Base-by-base conservation (phyloP, 2,113 vertebrate species). In the Numida meleagris region DNA sequence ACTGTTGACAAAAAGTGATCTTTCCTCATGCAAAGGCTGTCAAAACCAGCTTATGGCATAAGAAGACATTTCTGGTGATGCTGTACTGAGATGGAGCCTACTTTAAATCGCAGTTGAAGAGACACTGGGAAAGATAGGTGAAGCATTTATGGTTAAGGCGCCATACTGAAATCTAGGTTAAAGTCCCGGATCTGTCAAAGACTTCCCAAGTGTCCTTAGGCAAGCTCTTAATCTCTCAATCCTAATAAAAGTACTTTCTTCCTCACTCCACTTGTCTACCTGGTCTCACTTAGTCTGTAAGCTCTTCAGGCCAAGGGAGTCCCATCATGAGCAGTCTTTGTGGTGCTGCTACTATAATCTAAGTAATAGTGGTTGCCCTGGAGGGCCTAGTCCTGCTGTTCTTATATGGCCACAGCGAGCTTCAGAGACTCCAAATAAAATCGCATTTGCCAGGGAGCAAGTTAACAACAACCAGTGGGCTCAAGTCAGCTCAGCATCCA, bases 261-360 rank as follows among this genome's bases (percentile, higher is more conserved):
- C 80, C 79, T 96, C 61, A 95, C 73, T 88, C 65, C 91, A 58
- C 89, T 96, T 88, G 87, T 82, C 91, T 93, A 20, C 87, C 84
- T 96, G 55, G 63, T 95, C 59, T 92, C 82, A 89, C 77, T 89
- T 88, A 94, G 46, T 43, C 51, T 80, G 36, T 88, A 67, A 89
- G 25, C 23, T 88, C 65, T 91, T 91, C 61, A 85, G 84, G 73
- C 71, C 74, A 80, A 45, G 71, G 73, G 70, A 85, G 89, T 93
- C 42, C 40, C 83, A 71, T 90, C 58, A 91, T 43, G 36, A 94
- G 76, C 61, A 85, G 81, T 61, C 78, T 80, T 42, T 43, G 33
- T 61, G 34, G 78, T 82, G 63, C 73, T 94, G 23, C 59, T 91
- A 67, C 91, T 94, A 2, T 89, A 89, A 95, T 95, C 91, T 85